Conservation (phyloP, 53 echinoderm and acorn worm species). For the Paracentrotus lividus region DNA sequence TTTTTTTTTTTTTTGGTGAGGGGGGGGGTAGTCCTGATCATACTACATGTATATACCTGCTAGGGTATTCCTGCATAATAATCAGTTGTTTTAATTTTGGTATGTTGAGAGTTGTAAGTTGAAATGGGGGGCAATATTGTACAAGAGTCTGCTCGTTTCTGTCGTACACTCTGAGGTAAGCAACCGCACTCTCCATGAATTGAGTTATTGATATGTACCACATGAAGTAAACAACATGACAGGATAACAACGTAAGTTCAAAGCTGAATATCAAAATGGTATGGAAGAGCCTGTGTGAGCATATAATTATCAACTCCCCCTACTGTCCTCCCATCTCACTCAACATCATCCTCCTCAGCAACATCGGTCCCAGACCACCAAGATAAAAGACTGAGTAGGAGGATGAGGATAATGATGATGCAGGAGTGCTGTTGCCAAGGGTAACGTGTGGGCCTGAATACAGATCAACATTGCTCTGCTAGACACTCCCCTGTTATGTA, state of each 20-base stretch:
- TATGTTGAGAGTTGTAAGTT: too few species aligned
- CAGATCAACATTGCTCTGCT: background rate
- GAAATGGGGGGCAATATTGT: too few species aligned
- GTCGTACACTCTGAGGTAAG: background rate
- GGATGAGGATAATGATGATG: background rate
- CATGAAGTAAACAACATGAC: background rate
- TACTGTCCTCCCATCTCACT: background rate
- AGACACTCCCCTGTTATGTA: background rate
- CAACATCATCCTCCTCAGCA: background rate
- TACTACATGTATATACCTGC: too few species aligned
- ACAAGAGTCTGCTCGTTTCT: too few species aligned
- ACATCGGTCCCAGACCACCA: background rate
- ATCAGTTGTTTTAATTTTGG: too few species aligned
- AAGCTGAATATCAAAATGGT: background rate
- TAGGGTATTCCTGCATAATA: too few species aligned
- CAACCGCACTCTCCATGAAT: background rate
- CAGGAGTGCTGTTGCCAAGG: background rate
- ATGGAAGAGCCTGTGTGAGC: background rate
- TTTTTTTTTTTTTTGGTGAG: too few species aligned
- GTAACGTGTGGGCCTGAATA: conserved; percentile 8
- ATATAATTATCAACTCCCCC: background rate
- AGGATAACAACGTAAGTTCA: background rate
- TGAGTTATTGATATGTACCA: background rate
- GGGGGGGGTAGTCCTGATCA: too few species aligned
- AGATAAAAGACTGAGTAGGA: background rate